Conservation (phyloP, 2,113 vertebrate species). For the Patagioenas fasciata region DNA sequence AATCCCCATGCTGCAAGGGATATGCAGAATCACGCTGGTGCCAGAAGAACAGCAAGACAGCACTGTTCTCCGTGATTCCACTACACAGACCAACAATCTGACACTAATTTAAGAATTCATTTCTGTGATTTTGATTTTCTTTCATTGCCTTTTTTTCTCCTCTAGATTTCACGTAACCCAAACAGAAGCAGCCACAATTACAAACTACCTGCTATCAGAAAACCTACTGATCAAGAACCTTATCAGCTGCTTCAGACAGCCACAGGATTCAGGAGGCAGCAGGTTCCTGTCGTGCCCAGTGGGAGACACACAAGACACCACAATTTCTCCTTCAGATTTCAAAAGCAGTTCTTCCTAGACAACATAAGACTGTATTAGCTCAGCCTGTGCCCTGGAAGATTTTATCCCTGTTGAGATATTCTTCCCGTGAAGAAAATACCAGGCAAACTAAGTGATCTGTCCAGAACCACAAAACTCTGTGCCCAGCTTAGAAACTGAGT, state of each 20-base stretch:
- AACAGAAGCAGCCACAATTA: not conserved
- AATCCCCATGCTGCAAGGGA: not conserved
- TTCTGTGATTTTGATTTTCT: not conserved
- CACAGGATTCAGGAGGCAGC: accelerated
- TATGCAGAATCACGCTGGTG: not conserved
- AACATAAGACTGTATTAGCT: not conserved
- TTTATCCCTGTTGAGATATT: not conserved
- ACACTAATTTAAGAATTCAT: not conserved
- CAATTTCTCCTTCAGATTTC: not conserved
- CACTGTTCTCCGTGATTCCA: not conserved
- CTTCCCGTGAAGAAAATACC: not conserved
- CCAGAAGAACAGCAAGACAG: not conserved
- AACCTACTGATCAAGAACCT: not conserved
- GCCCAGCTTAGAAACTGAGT: not conserved
- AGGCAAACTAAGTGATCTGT: not conserved
- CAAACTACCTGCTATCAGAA: not conserved
- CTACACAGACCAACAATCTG: not conserved
- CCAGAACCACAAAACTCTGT: not conserved
- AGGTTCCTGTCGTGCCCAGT: not conserved
- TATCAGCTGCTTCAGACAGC: not conserved
- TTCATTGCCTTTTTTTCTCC: not conserved
- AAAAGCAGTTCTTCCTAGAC: not conserved
- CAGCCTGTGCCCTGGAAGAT: not conserved
- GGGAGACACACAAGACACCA: not conserved
- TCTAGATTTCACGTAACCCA: not conserved